phyloP scores from a whole-genome alignment of 1,140 invertebrate species.

The Pogonognathellus flavescens region DNA sequence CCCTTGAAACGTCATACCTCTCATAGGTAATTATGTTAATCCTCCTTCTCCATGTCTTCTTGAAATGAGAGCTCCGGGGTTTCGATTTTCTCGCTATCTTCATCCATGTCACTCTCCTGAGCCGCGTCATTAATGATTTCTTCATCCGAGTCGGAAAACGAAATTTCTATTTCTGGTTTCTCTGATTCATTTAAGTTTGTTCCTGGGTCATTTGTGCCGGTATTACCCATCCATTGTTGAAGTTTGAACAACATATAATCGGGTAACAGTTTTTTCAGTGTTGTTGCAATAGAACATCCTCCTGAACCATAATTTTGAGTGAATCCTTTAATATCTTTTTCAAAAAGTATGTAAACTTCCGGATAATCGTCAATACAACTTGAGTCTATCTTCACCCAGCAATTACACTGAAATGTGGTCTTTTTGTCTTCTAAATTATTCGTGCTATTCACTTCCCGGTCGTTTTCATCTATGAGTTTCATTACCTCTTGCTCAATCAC shows the following conservation, averaged over 20 bases:
- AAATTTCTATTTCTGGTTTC: not conserved
- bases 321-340: not conserved
- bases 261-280: not conserved
- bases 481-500: not conserved
- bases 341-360: not conserved
- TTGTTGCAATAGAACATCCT: not conserved
- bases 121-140: not conserved
- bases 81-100: not conserved
- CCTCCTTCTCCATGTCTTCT: not conserved
- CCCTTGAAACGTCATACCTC: no score
- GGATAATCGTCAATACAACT: not conserved
- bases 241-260: conserved; percentile 12
- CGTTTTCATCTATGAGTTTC: not conserved
- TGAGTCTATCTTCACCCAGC: not conserved
- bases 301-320: not conserved
- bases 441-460: not conserved
- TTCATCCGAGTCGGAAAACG: conserved; percentile 10
- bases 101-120: not conserved
- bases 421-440: not conserved
- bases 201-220: not conserved
- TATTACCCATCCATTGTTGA: not conserved
- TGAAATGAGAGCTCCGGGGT: not conserved
- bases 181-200: not conserved
- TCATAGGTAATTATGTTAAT: no score
- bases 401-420: not conserved